Percentiles rank a stretch among this genome's conserved stretches.
phyloP scores from a whole-genome alignment of 1,140 invertebrate species.

The Euwallacea fornicatus region DNA sequence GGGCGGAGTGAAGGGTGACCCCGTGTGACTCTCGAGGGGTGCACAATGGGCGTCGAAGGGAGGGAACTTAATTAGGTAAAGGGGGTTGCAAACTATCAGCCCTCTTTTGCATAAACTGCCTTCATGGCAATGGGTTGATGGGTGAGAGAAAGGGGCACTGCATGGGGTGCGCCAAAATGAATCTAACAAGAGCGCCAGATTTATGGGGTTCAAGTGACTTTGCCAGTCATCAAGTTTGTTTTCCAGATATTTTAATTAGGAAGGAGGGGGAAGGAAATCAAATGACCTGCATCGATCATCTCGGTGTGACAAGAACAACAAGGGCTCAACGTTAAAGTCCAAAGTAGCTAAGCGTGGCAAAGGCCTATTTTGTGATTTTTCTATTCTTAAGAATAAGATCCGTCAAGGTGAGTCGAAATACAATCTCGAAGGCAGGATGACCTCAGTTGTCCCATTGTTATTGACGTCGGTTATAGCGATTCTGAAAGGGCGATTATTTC shows the following conservation, averaged over 20 bases:
- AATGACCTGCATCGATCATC: background rate
- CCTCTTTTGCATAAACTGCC: conserved; percentile 33
- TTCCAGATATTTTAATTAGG: background rate
- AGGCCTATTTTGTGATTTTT: background rate
- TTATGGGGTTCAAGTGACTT: background rate
- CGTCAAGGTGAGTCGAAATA: background rate
- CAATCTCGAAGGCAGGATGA: no score
- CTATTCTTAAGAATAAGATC: background rate
- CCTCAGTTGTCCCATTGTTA: no score
- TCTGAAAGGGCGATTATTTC: no score
- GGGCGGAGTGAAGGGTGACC: conserved; percentile 36
- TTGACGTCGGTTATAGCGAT: no score
- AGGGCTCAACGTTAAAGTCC: background rate
- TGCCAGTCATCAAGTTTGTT: background rate
- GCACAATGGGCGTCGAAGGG: conserved; percentile 34
- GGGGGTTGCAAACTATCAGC: conserved; percentile 30
- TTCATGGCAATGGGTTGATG: background rate
- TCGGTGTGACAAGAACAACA: background rate
- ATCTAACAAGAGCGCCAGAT: conserved; percentile 16
- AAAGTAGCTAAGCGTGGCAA: background rate
- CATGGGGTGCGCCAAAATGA: conserved; percentile 3
- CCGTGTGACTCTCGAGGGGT: conserved; percentile 24
- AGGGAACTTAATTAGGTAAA: conserved; percentile 42
- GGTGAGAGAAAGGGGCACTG: conserved; percentile 14
- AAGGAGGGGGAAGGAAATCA: background rate